Evolutionary conservation across 2,113 vertebrate species (phyloP).

Genomic region (Nothocercus julius): DNA sequence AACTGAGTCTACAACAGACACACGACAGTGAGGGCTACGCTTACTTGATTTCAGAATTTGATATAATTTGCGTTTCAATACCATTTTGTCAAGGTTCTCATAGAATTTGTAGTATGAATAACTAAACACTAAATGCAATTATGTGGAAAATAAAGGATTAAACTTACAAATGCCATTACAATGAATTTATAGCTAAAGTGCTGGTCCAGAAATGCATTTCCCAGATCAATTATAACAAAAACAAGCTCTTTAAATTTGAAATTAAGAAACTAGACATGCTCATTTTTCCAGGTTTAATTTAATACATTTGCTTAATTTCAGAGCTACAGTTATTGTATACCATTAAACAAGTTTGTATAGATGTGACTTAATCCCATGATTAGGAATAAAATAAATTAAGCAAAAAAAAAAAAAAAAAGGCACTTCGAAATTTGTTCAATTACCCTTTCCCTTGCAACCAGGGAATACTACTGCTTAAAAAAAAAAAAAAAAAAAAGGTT

Average conservation of each 20-base stretch:
- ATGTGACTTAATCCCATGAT: neutral
- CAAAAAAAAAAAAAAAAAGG: neutral
- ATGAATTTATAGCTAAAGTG: constrained; percentile 26
- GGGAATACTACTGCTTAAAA: neutral
- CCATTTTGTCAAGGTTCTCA: constrained; percentile 29
- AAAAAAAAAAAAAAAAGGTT: too few species aligned
- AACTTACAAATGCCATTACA: constrained; percentile 11
- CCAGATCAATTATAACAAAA: constrained; percentile 37
- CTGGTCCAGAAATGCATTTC: constrained; percentile 24
- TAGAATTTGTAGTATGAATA: constrained; percentile 20
- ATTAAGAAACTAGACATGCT: constrained; percentile 29
- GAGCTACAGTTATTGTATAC: neutral
- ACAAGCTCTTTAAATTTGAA: constrained; percentile 33
- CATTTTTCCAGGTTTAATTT: constrained; percentile 40
- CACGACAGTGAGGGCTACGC: neutral
- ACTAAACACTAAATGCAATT: constrained; percentile 47
- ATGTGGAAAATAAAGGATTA: constrained; percentile 44
- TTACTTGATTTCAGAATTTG: constrained; percentile 29
- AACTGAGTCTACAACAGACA: neutral
- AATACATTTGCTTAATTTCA: constrained; percentile 38
- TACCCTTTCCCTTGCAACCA: neutral
- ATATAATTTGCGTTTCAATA: neutral
- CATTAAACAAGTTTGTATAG: constrained; percentile 10
- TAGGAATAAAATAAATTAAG: neutral
- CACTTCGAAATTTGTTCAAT: neutral